These are phyloP conservation scores for Salticus scenicus DNA, from an alignment of 2,888 invertebrate species.

Conservation along the genomic window DNA sequence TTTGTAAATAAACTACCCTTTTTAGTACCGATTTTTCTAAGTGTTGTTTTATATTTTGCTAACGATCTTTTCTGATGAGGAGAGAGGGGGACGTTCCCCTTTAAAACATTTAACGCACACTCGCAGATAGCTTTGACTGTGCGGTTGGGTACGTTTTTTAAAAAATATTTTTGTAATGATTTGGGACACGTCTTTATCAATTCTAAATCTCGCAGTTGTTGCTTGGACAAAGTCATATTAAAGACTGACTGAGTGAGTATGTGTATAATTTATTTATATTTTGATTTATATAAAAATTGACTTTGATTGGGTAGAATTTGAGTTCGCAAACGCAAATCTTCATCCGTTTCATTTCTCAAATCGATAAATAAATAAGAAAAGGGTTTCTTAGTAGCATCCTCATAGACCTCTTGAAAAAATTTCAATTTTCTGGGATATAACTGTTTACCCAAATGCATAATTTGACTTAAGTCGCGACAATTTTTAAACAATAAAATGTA, in stretches of 20 bases:
- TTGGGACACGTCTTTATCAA: neutral
- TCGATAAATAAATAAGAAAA: conserved; percentile 21
- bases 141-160: neutral
- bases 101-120: neutral
- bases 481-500: conserved; percentile 31
- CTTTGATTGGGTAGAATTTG: neutral
- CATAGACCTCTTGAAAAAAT: conserved; percentile 16
- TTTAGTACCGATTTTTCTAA: neutral
- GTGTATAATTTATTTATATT: neutral
- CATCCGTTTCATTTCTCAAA: neutral
- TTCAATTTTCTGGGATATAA: neutral
- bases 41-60: neutral
- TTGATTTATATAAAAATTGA: neutral
- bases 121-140: neutral
- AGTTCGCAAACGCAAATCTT: neutral
- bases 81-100: neutral
- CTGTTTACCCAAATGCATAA: conserved; percentile 4
- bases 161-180: neutral
- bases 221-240: neutral
- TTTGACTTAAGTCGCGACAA: neutral
- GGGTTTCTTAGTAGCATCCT: conserved; percentile 13
- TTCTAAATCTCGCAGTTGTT: neutral
- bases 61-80: neutral
- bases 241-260: neutral
- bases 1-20: neutral